phyloP scores from a whole-genome alignment of 2,113 vertebrate species.

The Brachypteracias leptosomus region DNA sequence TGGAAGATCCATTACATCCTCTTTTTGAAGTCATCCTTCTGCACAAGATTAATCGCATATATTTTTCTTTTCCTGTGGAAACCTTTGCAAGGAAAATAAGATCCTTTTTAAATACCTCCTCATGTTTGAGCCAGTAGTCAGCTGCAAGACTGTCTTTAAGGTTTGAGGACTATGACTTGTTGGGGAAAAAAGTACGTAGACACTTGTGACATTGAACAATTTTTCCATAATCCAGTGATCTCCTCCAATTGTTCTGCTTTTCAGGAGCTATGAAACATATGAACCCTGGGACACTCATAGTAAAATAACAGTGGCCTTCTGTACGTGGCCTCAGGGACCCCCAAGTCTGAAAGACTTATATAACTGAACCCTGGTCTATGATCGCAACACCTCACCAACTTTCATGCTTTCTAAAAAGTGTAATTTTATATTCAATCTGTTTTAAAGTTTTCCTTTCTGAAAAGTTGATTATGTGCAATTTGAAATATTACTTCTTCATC shows the following conservation, averaged over 20 bases:
- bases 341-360: background rate
- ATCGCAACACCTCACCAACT: background rate
- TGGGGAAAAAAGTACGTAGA: background rate
- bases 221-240: background rate
- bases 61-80: background rate
- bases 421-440: background rate
- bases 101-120: background rate
- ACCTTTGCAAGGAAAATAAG: background rate
- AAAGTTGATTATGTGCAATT: background rate
- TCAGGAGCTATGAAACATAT: background rate
- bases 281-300: accelerated
- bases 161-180: background rate
- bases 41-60: background rate
- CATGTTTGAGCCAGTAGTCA: background rate
- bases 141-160: background rate
- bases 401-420: background rate
- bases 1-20: background rate
- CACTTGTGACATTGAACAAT: background rate
- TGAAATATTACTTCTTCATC: background rate
- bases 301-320: background rate
- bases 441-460: background rate
- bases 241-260: background rate
- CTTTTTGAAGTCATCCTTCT: background rate
- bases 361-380: background rate
- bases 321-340: background rate